Evolutionary conservation across 2,113 vertebrate species (phyloP).

Genomic region (Chrysochloris asiatica): DNA sequence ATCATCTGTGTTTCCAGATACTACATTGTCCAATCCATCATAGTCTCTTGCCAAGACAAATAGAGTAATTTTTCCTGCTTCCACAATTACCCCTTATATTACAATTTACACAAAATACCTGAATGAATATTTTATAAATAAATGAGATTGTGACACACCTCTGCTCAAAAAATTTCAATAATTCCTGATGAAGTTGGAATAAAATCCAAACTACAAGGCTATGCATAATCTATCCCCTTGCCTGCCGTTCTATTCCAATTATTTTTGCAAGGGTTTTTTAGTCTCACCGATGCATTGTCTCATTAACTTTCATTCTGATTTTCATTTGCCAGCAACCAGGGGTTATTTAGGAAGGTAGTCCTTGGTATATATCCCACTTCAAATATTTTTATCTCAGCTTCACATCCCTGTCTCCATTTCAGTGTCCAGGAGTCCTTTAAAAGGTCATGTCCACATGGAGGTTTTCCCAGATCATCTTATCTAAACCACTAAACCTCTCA

Average conservation of each 20-base stretch:
- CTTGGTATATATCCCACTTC: not conserved
- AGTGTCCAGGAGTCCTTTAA: not conserved
- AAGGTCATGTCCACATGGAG: not conserved
- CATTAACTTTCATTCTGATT: not conserved
- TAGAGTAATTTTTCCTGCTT: not conserved
- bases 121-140: not conserved
- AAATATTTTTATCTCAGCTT: not conserved
- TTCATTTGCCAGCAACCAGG: not conserved
- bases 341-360: not conserved
- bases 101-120: not conserved
- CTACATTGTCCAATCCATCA: accelerated
- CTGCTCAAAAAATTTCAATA: not conserved
- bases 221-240: not conserved
- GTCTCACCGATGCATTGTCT: not conserved
- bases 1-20: not conserved
- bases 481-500: not conserved
- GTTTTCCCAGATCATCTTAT: not conserved
- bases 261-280: not conserved
- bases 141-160: not conserved
- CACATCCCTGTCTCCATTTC: not conserved
- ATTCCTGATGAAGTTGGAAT: not conserved
- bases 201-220: not conserved
- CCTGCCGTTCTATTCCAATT: not conserved
- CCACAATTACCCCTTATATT: not conserved
- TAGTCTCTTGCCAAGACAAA: not conserved